Conservation (phyloP, 2,797 vertebrate genomes). For the Yasuhikotakia modesta region DNA sequence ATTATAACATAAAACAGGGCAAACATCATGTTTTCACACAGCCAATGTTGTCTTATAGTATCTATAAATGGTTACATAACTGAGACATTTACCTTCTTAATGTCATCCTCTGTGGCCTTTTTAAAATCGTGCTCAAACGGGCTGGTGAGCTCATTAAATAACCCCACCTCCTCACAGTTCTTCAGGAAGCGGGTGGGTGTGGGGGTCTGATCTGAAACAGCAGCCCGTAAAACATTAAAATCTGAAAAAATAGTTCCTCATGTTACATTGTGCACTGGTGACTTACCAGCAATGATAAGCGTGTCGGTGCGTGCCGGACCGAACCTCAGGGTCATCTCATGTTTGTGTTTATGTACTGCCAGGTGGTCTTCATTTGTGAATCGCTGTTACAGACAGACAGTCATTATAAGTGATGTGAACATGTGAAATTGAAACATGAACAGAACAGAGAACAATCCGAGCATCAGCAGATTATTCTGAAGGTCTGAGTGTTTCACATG, state of each 20-base stretch:
- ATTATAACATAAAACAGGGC: too few species aligned
- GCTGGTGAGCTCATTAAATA: constrained; percentile 98
- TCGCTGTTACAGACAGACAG: constrained; percentile 76
- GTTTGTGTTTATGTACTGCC: constrained; percentile 99
- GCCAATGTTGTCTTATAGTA: background rate
- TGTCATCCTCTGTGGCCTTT: constrained; percentile 94
- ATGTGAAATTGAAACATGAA: background rate
- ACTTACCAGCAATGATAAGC: constrained; percentile 96
- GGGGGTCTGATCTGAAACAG: constrained; percentile 95
- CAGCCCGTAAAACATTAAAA: constrained; percentile 11
- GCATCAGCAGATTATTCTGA: background rate
- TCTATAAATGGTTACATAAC: background rate
- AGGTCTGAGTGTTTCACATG: constrained; percentile 63
- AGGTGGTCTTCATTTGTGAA: constrained; percentile 99
- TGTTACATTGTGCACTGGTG: background rate
- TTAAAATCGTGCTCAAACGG: constrained; percentile 99
- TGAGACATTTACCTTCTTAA: constrained; percentile 88
- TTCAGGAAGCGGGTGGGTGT: constrained; percentile 99
- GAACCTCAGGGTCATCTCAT: constrained; percentile 99
- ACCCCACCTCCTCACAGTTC: constrained; percentile 99
- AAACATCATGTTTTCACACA: too few species aligned
- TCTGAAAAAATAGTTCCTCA: background rate
- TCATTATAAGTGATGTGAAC: background rate
- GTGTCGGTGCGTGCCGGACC: constrained; percentile 97
- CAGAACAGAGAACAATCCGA: background rate